Base-by-base conservation (phyloP, 2,113 vertebrate genomes). In the Plectropomus leopardus region DNA sequence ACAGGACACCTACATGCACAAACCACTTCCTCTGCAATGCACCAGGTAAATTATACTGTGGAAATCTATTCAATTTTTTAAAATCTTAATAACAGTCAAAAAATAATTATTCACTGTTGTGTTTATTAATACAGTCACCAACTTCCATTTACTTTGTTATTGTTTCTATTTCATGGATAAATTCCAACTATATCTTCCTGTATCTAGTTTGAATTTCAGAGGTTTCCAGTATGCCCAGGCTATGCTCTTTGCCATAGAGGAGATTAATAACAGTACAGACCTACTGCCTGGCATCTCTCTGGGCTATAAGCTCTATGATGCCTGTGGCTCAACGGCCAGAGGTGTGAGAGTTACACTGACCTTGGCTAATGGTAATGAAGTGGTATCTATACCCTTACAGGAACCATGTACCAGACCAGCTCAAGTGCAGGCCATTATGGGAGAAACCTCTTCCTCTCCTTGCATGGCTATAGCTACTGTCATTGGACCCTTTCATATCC, bases 211-310 rank as follows among this genome's bases (percentile, higher is more conserved):
- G 9, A 47, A 65, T 34, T 94, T 93, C 77, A 94, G 93, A 83
- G 92, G 81, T 1, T 92, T 95, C 76, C 95, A 95, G 68, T 93
- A 85, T 73, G 82, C 90, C 23, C 93, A 94, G 74, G 88, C 94
- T 5, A 93, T 95, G 93, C 82, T 94, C 7, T 95, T 94, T 89
- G 93, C 95, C 23, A 92, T 94, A 36, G 92, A 94, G 51, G 93
- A 95, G 75, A 94, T 95, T 42, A 95, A 95, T 65, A 94, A 95
- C 79, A 94, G 89, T 40, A 86, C 93, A 36, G 67, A 86, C 28
- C 50, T 95, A 19, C 83, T 95, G 47, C 95, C 94, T n/a, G 92
- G 87, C 6, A 70, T 95, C 26, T 84, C 86, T 54, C 26, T 95
- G 55, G 94, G 94, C 7, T 95, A 95, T 53, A 89, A 91, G 57